Conservation (phyloP, 30 jellyfish, hydroid and myxozoan species). For the Catostylus mosaicus region DNA sequence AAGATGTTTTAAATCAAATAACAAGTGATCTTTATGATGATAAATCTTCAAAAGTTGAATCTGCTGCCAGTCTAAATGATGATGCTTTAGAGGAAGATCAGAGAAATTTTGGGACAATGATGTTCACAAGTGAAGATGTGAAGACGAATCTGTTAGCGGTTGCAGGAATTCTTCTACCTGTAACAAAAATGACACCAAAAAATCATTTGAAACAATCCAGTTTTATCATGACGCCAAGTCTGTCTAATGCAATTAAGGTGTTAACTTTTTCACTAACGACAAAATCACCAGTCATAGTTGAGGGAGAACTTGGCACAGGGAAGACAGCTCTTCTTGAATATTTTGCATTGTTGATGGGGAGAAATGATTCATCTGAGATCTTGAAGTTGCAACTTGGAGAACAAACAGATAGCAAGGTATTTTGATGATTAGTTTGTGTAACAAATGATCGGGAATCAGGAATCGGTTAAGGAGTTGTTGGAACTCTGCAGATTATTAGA, state of each 20-base stretch:
- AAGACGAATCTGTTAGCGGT: slow-evolving; percentile 36
- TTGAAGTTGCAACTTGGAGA: slow-evolving; percentile 93
- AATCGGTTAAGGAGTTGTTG: too few species aligned
- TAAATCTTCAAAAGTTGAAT: neutral
- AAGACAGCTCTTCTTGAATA: slow-evolving; percentile 83
- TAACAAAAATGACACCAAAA: neutral
- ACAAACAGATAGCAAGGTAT: slow-evolving; percentile 93
- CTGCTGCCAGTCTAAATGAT: neutral
- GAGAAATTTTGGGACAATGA: neutral
- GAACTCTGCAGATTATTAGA: too few species aligned
- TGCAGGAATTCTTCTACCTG: slow-evolving; percentile 24
- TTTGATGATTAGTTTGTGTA: too few species aligned
- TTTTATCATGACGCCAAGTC: slow-evolving; percentile 30
- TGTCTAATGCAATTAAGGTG: slow-evolving; percentile 2
- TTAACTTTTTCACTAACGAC: slow-evolving; percentile 23
- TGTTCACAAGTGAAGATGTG: slow-evolving; percentile 12
- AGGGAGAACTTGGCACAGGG: slow-evolving; percentile 92
- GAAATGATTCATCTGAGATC: slow-evolving; percentile 64
- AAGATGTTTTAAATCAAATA: neutral
- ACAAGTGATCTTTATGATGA: neutral
- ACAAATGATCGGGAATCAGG: too few species aligned
- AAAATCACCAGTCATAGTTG: slow-evolving; percentile 64
- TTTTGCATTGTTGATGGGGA: slow-evolving; percentile 75
- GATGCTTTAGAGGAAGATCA: neutral
- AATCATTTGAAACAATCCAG: neutral